Percentiles rank a stretch among this genome's conserved stretches.
Evolutionary conservation across 2,113 vertebrate species (phyloP).

Genomic region (Cacatua alba): DNA sequence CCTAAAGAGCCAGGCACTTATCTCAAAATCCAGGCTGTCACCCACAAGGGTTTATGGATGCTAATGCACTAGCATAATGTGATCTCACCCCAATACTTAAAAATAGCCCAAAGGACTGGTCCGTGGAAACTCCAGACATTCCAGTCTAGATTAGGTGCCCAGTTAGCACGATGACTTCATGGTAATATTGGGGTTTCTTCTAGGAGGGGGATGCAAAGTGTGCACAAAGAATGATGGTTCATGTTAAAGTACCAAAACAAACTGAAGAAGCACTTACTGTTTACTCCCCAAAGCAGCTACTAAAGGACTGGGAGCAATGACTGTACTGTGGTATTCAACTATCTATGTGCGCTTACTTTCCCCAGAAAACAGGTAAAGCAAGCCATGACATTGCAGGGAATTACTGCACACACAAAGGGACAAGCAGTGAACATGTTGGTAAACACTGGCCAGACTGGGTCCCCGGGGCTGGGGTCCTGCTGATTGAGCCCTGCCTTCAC

Average conservation of each 20-base stretch:
- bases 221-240: not conserved
- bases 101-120: conserved; percentile 33
- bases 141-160: not conserved
- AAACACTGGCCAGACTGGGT: not conserved
- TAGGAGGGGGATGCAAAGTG: not conserved
- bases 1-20: not conserved
- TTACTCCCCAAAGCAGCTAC: not conserved
- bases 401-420: not conserved
- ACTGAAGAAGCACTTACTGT: not conserved
- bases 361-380: not conserved
- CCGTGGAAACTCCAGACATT: not conserved
- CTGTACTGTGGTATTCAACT: not conserved
- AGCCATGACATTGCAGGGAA: not conserved
- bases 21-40: not conserved
- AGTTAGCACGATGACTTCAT: not conserved
- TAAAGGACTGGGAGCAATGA: not conserved
- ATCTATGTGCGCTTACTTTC: not conserved
- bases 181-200: not conserved
- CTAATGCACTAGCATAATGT: not conserved
- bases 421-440: not conserved
- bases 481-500: not conserved
- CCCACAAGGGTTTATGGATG: not conserved
- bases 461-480: not conserved
- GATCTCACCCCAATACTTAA: conserved; percentile 13
- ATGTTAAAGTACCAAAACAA: not conserved